A percentile compares a stretch with the other conserved stretches of the same genome.
Evolutionary conservation across 2,888 invertebrate genomes (phyloP).

Genomic region (Orgyia antiqua): DNA sequence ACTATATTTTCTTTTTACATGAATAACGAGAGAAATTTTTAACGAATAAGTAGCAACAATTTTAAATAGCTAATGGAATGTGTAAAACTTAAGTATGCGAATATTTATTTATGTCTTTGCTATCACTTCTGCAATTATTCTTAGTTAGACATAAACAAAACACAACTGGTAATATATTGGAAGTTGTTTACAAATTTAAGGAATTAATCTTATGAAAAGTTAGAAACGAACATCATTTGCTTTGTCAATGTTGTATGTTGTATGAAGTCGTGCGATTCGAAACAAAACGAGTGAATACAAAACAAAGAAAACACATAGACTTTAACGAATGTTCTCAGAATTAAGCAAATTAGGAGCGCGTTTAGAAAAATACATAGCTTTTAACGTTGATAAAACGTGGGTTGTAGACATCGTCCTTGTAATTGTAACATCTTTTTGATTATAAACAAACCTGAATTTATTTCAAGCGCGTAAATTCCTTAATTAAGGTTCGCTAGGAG

Average conservation of each 20-base stretch:
- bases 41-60: too few relatives aligned
- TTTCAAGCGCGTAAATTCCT: too few relatives aligned
- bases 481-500: too few relatives aligned
- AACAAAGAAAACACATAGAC: constrained; percentile 11
- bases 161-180: constrained; percentile 15
- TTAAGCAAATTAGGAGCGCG: constrained; percentile 9
- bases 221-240: background rate
- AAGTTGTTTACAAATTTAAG: constrained; percentile 22
- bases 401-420: constrained; percentile 21
- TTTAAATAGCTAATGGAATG: too few relatives aligned
- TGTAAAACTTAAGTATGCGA: too few relatives aligned
- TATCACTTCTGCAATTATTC: too few relatives aligned
- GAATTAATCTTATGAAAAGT: constrained; percentile 29
- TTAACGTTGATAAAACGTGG: constrained; percentile 26
- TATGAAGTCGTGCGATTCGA: constrained; percentile 19
- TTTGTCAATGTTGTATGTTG: background rate
- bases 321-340: constrained; percentile 7
- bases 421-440: constrained; percentile 39
- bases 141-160: constrained; percentile 11
- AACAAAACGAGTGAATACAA: constrained; percentile 8
- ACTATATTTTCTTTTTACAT: too few relatives aligned
- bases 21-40: too few relatives aligned
- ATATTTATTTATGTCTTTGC: too few relatives aligned
- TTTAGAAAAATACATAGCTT: constrained; percentile 15
- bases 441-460: too few relatives aligned